Evolutionary conservation across 2,113 vertebrate genomes (phyloP).

Genomic region (Petromus typicus): DNA sequence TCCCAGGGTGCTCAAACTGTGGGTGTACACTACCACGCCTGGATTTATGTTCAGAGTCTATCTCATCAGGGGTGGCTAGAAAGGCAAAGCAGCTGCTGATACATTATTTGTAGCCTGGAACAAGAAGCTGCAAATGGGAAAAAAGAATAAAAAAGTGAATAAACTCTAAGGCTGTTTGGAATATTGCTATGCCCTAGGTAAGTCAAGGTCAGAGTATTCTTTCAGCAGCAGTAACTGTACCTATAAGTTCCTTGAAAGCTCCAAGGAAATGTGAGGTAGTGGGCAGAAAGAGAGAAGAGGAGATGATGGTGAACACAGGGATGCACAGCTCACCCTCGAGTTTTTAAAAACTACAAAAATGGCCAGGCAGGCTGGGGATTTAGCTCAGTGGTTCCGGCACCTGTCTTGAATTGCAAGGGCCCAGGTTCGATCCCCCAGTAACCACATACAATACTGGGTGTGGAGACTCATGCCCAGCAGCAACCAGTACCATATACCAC

Average conservation of each 20-base stretch:
- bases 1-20: neutral
- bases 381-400: no score
- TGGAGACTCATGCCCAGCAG: no score
- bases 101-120: neutral
- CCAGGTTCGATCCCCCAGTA: no score
- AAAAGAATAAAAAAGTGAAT: neutral
- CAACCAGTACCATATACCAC: no score
- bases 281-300: neutral
- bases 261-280: neutral
- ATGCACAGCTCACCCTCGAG: neutral
- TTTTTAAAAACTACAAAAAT: neutral
- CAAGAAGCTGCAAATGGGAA: neutral
- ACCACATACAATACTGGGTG: no score
- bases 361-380: no score
- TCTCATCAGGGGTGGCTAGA: neutral
- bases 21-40: neutral
- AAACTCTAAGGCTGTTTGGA: neutral
- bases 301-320: neutral
- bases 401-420: no score
- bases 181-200: neutral
- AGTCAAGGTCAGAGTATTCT: neutral
- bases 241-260: neutral
- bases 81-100: neutral
- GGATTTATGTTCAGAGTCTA: neutral
- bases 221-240: neutral